phyloP scores from a whole-genome alignment of 30 jellyfish, hydroid and myxozoan genomes.

The Turritopsis rubra region DNA sequence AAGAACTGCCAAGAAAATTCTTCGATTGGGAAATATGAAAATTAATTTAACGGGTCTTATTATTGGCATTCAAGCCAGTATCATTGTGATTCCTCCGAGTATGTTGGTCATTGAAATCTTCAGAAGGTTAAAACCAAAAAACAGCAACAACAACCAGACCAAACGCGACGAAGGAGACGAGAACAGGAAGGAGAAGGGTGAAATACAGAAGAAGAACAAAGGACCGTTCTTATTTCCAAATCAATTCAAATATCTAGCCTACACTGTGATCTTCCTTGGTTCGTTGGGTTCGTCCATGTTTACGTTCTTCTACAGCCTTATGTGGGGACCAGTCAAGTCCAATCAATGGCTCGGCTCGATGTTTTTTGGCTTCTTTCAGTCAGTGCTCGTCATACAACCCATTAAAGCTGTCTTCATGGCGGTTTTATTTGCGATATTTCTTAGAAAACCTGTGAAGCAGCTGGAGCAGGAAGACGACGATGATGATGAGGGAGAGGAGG shows the following conservation, averaged over 20 bases:
- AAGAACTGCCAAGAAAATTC: slow-evolving; percentile 17
- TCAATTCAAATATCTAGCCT: slow-evolving; percentile 30
- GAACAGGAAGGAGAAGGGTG: background rate
- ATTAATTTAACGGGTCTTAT: slow-evolving; percentile 49
- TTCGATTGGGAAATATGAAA: slow-evolving; percentile 56
- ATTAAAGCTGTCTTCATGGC: slow-evolving; percentile 54
- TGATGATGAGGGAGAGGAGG: slow-evolving; percentile 33
- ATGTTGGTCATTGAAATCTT: slow-evolving; percentile 46
- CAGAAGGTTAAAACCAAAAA: slow-evolving; percentile 29
- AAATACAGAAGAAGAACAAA: slow-evolving; percentile 1
- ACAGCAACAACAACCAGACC: background rate
- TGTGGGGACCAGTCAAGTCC: slow-evolving; percentile 69
- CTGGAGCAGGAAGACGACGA: background rate
- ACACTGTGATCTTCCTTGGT: slow-evolving; percentile 33
- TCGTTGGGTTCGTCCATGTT: slow-evolving; percentile 36
- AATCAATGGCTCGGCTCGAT: slow-evolving; percentile 55
- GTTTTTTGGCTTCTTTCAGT: slow-evolving; percentile 60
- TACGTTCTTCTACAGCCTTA: slow-evolving; percentile 67
- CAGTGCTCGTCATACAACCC: slow-evolving; percentile 66
- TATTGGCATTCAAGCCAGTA: slow-evolving; percentile 63
- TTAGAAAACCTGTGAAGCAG: slow-evolving; percentile 29
- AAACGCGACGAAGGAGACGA: background rate
- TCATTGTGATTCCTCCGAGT: slow-evolving; percentile 59
- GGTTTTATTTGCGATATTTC: slow-evolving; percentile 40
- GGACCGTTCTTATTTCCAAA: slow-evolving; percentile 7